phyloP scores from a whole-genome alignment of 64 coral and sea anemone species.

The Cladopsammia gracilis region DNA sequence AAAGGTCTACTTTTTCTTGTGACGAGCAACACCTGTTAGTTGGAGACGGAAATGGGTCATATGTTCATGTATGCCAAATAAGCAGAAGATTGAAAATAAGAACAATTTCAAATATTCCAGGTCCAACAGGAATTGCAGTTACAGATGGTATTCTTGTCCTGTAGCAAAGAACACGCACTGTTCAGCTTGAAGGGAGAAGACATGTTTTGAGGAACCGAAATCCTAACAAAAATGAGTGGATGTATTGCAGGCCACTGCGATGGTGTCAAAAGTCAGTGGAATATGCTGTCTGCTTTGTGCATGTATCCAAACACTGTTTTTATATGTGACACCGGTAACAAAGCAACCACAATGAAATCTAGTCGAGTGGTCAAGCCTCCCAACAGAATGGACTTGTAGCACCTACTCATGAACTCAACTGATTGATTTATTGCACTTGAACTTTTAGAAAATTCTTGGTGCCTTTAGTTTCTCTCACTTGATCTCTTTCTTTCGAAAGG shows the following conservation, averaged over 20 bases:
- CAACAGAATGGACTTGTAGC: no score
- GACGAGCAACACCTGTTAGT: constrained; percentile 26
- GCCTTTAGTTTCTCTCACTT: no score
- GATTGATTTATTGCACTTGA: no score
- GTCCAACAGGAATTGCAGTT: constrained; percentile 62
- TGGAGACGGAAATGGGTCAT: constrained; percentile 8
- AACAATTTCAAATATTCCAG: constrained; percentile 71
- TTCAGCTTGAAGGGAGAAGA: constrained; percentile 47
- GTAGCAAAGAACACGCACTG: constrained; percentile 53
- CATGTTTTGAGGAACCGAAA: not conserved
- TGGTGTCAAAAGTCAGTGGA: constrained; percentile 50
- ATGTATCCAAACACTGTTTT: constrained; percentile 63
- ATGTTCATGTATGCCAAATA: constrained; percentile 41
- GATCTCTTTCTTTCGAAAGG: no score
- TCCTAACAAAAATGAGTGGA: constrained; percentile 27
- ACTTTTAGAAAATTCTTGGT: no score
- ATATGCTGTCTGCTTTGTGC: constrained; percentile 59
- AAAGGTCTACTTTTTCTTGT: not conserved
- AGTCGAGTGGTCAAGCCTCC: no score
- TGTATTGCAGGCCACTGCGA: constrained; percentile 44
- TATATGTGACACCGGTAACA: constrained; percentile 69
- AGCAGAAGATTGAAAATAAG: constrained; percentile 34
- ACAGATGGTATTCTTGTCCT: constrained; percentile 54
- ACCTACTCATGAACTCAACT: no score
- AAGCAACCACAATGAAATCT: constrained; percentile 51